These are phyloP conservation scores for Horisme vitalbata DNA, from an alignment of 2,888 invertebrate genomes.

Conservation along the genomic window DNA sequence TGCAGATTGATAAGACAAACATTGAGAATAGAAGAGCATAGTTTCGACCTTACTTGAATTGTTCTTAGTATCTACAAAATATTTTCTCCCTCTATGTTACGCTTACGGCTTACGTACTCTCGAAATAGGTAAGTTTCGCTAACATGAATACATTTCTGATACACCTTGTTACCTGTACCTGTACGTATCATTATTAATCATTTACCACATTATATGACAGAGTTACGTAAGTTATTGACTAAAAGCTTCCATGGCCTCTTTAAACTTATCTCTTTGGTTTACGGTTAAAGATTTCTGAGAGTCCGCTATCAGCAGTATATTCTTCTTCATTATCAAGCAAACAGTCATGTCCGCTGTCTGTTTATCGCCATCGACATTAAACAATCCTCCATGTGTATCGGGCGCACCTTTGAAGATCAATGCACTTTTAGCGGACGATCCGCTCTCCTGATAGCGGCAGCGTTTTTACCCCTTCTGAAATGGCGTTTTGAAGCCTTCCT, in stretches of 20 bases:
- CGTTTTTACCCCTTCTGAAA: background rate
- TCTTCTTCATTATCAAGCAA: slow-evolving; percentile 24
- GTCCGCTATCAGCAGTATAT: slow-evolving; percentile 12
- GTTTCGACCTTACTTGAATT: too few species aligned
- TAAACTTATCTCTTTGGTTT: slow-evolving; percentile 7
- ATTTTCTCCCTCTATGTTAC: too few species aligned
- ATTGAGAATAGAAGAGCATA: too few species aligned
- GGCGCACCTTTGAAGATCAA: slow-evolving; percentile 26
- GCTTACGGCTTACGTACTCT: too few species aligned
- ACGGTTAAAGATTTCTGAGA: slow-evolving; percentile 14
- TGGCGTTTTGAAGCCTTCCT: too few species aligned
- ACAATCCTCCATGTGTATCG: slow-evolving; percentile 26
- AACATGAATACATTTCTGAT: too few species aligned
- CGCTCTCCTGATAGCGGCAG: background rate
- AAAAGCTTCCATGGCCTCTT: background rate
- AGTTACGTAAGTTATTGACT: slow-evolving; percentile 14
- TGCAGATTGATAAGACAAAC: too few species aligned
- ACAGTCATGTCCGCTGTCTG: slow-evolving; percentile 27
- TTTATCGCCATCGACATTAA: slow-evolving; percentile 23
- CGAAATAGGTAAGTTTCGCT: too few species aligned
- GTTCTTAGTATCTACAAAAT: too few species aligned
- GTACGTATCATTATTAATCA: slow-evolving; percentile 16
- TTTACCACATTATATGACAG: slow-evolving; percentile 22
- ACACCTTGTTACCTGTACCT: too few species aligned
- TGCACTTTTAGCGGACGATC: slow-evolving; percentile 15